These are phyloP conservation scores for Calidris pygmaea DNA, from an alignment of 2,113 vertebrate species.

Conservation along the genomic window DNA sequence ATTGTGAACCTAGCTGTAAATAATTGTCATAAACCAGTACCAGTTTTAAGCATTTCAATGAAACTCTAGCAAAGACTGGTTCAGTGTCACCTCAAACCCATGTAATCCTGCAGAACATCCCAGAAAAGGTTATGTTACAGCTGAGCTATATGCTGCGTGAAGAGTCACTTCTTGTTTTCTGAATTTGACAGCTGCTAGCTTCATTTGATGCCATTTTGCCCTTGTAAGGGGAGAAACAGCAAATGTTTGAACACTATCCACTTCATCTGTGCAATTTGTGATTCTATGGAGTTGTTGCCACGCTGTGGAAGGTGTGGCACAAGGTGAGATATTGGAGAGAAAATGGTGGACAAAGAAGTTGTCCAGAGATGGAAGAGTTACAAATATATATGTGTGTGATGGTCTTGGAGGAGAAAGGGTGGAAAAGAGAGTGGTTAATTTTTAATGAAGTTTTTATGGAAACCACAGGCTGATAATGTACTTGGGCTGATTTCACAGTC, in stretches of 20 bases:
- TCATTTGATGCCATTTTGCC: neutral
- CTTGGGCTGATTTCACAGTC: neutral
- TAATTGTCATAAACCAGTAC: neutral
- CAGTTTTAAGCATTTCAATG: neutral
- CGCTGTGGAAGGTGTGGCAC: neutral
- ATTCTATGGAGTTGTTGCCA: neutral
- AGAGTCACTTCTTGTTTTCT: neutral
- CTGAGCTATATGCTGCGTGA: neutral
- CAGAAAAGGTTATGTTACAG: neutral
- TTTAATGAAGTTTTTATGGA: neutral
- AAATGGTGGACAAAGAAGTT: neutral
- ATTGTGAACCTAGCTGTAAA: neutral
- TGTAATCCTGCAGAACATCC: neutral
- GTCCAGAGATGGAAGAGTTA: neutral
- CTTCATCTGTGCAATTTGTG: neutral
- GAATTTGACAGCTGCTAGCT: neutral
- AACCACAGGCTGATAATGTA: neutral
- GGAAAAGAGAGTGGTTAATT: neutral
- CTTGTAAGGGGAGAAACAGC: neutral
- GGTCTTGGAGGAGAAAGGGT: neutral
- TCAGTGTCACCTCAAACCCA: neutral
- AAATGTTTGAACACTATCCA: accelerated
- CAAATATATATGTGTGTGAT: neutral
- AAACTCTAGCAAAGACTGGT: neutral
- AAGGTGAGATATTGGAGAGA: neutral